phyloP scores from a whole-genome alignment of 2,888 invertebrate species.

The Zele albiditarsus region DNA sequence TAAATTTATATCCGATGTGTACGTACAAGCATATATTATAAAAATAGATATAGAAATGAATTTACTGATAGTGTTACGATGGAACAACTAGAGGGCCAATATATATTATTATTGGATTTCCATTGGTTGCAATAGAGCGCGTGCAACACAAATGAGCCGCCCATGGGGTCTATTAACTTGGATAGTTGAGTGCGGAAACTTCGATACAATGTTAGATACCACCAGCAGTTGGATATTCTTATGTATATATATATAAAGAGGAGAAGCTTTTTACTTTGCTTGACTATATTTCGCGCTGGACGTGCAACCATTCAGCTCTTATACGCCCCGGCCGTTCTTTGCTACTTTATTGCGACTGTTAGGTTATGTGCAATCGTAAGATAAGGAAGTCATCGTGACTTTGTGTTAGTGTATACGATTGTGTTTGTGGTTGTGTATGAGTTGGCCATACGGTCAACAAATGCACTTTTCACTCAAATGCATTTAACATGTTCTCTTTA shows the following conservation, averaged over 20 bases:
- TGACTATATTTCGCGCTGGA: constrained; percentile 13
- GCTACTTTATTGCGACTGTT: constrained; percentile 22
- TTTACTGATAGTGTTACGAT: constrained; percentile 13
- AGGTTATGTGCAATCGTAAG: constrained; percentile 12
- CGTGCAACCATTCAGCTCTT: constrained; percentile 7
- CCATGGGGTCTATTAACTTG: constrained; percentile 36
- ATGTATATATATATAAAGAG: neutral
- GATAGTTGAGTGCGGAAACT: constrained; percentile 33
- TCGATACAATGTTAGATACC: constrained; percentile 38
- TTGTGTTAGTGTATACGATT: neutral
- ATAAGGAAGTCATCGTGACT: constrained; percentile 22
- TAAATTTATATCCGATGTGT: neutral
- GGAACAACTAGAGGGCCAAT: constrained; percentile 3
- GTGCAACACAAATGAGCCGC: constrained; percentile 27
- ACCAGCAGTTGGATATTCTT: constrained; percentile 14
- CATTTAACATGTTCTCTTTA: constrained; percentile 3
- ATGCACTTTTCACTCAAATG: constrained; percentile 7
- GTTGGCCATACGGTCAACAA: constrained; percentile 1
- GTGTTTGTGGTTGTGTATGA: neutral
- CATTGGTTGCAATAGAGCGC: constrained; percentile 2
- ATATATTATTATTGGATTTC: constrained; percentile 12
- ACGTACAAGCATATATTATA: neutral
- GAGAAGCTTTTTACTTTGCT: neutral
- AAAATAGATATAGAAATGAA: constrained; percentile 11
- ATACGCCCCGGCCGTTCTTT: constrained; percentile 5